Percentiles rank a stretch among this genome's conserved stretches.
These are phyloP conservation scores for Alloscopus bannaensis DNA, from an alignment of 2,888 invertebrate genomes.

Conservation along the genomic window DNA sequence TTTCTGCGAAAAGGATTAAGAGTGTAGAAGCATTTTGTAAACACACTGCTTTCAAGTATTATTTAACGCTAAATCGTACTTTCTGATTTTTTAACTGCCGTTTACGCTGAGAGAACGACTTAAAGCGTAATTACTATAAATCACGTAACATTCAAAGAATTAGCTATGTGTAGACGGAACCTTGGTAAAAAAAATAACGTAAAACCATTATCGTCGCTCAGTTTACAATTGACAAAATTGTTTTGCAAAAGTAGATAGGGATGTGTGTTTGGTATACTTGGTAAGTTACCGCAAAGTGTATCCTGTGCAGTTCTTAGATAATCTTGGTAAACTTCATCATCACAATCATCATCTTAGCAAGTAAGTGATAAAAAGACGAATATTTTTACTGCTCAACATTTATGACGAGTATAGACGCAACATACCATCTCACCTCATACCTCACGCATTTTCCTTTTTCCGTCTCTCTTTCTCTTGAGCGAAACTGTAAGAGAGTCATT, in stretches of 20 bases:
- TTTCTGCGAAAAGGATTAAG: too few species aligned
- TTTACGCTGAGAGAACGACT: background rate
- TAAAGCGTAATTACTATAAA: conserved; percentile 27
- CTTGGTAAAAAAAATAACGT: conserved; percentile 2
- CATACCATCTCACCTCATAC: background rate
- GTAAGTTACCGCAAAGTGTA: background rate
- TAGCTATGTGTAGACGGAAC: background rate
- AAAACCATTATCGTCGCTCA: conserved; percentile 1
- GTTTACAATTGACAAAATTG: background rate
- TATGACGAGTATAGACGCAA: background rate
- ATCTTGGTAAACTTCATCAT: conserved; percentile 31
- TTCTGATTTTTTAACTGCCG: conserved; percentile 46
- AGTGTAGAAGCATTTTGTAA: too few species aligned
- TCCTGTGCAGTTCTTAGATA: conserved; percentile 14
- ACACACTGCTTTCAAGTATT: too few species aligned
- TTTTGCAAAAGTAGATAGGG: too few species aligned
- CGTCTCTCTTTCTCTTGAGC: background rate
- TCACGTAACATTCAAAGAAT: conserved; percentile 19
- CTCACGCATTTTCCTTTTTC: background rate
- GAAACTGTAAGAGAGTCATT: conserved; percentile 9
- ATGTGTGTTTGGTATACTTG: background rate
- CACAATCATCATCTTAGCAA: conserved; percentile 32
- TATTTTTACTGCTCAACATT: conserved; percentile 17
- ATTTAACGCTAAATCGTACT: conserved; percentile 33
- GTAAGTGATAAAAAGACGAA: conserved; percentile 35